phyloP scores from a whole-genome alignment of 2,888 invertebrate genomes.

The Ophion ventricosus region DNA sequence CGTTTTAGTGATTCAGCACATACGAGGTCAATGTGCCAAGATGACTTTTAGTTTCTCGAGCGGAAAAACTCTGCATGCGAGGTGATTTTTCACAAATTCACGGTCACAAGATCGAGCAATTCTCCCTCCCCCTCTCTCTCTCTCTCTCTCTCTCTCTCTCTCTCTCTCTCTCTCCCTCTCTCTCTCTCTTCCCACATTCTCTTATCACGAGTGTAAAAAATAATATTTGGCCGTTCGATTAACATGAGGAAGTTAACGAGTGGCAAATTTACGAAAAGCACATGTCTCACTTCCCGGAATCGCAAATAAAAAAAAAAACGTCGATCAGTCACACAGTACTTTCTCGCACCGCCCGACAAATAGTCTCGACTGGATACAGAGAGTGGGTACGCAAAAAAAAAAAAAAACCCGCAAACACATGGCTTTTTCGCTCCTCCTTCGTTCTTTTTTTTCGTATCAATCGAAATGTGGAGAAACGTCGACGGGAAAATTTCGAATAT shows the following conservation, averaged over 20 bases:
- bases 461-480: too few relatives aligned
- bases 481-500: too few relatives aligned
- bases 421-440: too few relatives aligned
- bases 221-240: constrained; percentile 49
- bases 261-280: constrained; percentile 25
- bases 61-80: constrained; percentile 3
- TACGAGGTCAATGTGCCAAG: constrained; percentile 34
- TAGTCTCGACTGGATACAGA: too few relatives aligned
- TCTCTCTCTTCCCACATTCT: neutral
- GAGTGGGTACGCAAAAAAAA: too few relatives aligned
- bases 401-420: too few relatives aligned
- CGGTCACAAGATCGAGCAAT: constrained; percentile 25
- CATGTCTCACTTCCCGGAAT: constrained; percentile 36
- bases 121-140: neutral
- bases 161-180: too few relatives aligned
- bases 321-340: too few relatives aligned
- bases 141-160: neutral
- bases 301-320: neutral
- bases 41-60: constrained; percentile 27
- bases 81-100: constrained; percentile 32
- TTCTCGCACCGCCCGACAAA: too few relatives aligned
- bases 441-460: too few relatives aligned
- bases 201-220: constrained; percentile 21
- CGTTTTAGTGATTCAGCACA: neutral
- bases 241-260: constrained; percentile 36